These are phyloP conservation scores for Casuarius casuarius DNA, from an alignment of 2,113 vertebrate species.

Conservation along the genomic window DNA sequence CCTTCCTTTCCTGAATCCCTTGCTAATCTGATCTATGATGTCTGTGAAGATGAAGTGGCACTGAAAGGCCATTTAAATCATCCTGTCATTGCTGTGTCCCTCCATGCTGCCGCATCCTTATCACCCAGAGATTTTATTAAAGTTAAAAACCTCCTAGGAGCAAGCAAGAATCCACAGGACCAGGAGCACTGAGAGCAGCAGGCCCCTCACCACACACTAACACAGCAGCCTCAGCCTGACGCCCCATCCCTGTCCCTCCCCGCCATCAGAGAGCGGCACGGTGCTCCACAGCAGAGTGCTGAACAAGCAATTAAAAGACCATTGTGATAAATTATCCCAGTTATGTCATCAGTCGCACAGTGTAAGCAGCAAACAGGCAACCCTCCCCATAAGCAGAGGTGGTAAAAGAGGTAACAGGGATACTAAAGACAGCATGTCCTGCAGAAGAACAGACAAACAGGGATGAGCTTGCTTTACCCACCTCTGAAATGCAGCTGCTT, in stretches of 20 bases:
- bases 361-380: conserved; percentile 1
- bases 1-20: neutral
- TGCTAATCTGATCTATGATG: conserved; percentile 71
- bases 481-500: neutral
- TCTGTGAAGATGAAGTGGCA: conserved; percentile 70
- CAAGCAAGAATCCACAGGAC: conserved; percentile 31
- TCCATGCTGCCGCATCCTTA: conserved; percentile 1
- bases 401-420: neutral
- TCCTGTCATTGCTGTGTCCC: conserved; percentile 59
- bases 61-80: conserved; percentile 74
- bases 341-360: neutral
- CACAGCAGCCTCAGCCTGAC: neutral
- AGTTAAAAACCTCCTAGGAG: conserved; percentile 67
- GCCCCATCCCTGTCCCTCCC: neutral
- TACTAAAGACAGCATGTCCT: neutral
- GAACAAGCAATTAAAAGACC: conserved; percentile 51
- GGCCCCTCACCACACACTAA: neutral
- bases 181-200: neutral
- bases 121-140: conserved; percentile 60
- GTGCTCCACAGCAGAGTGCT: neutral
- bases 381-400: neutral
- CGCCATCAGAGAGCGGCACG: neutral
- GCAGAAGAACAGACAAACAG: neutral
- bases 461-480: neutral
- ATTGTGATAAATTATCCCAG: conserved; percentile 10